phyloP scores from a whole-genome alignment of 2,888 invertebrate genomes.

The Volucella bombylans region DNA sequence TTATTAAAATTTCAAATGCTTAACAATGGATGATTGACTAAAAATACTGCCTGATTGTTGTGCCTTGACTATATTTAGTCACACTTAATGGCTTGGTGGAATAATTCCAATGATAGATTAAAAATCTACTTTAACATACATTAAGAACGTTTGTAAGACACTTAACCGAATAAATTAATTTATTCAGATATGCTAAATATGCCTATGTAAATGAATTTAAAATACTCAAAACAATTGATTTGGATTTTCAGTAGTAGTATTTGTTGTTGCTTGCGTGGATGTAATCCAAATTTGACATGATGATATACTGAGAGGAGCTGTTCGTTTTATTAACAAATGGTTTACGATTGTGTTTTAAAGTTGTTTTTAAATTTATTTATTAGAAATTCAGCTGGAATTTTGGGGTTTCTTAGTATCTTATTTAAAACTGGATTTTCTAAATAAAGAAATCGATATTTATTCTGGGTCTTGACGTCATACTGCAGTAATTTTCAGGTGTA shows the following conservation, averaged over 20 bases:
- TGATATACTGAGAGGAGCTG: too few relatives aligned
- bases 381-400: too few relatives aligned
- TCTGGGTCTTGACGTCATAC: too few relatives aligned
- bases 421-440: too few relatives aligned
- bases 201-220: background rate
- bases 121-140: conserved; percentile 9
- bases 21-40: background rate
- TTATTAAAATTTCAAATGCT: background rate
- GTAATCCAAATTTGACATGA: too few relatives aligned
- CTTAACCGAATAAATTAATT: conserved; percentile 3
- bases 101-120: conserved; percentile 7
- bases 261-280: background rate
- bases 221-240: background rate
- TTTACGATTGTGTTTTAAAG: too few relatives aligned
- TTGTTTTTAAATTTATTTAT: too few relatives aligned
- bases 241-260: too few relatives aligned
- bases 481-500: too few relatives aligned
- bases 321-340: too few relatives aligned
- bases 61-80: background rate
- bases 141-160: background rate
- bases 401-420: too few relatives aligned
- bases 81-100: background rate
- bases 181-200: conserved; percentile 12
- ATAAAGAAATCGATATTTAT: too few relatives aligned
- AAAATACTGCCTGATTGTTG: background rate